phyloP scores from a whole-genome alignment of 2,888 invertebrate genomes.

The Apoda limacodes region DNA sequence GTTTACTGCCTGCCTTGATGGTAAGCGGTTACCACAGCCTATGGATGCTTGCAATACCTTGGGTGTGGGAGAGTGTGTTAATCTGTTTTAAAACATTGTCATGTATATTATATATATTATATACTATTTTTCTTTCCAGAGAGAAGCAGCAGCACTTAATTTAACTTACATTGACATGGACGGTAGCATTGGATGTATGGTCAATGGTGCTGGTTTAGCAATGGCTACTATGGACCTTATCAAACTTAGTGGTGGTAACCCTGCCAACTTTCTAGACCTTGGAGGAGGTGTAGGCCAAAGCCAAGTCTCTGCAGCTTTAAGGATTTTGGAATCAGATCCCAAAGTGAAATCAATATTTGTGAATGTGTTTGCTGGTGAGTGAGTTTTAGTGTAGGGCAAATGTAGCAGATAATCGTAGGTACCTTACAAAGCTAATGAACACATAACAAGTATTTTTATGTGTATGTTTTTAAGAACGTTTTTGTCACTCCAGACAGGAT shows the following conservation, averaged over 20 bases:
- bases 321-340: slow-evolving; percentile 86
- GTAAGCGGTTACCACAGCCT: too few species aligned
- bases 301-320: slow-evolving; percentile 94
- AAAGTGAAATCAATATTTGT: slow-evolving; percentile 96
- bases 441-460: too few species aligned
- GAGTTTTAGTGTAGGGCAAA: too few species aligned
- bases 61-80: too few species aligned
- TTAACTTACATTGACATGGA: slow-evolving; percentile 97
- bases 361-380: slow-evolving; percentile 91
- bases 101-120: too few species aligned
- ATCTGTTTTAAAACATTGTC: too few species aligned
- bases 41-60: too few species aligned
- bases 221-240: slow-evolving; percentile 99
- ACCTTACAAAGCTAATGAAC: too few species aligned
- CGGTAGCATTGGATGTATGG: slow-evolving; percentile 96
- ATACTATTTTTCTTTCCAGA: slow-evolving; percentile 38
- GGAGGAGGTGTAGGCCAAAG: slow-evolving; percentile 96
- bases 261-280: slow-evolving; percentile 98
- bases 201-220: slow-evolving; percentile 98
- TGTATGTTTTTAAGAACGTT: too few species aligned
- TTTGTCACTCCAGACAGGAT: too few species aligned
- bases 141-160: slow-evolving; percentile 90
- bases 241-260: slow-evolving; percentile 93
- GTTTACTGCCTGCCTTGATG: too few species aligned
- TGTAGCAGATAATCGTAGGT: too few species aligned